phyloP scores from a whole-genome alignment of 2,113 vertebrate species.

The Periophthalmus modestus region DNA sequence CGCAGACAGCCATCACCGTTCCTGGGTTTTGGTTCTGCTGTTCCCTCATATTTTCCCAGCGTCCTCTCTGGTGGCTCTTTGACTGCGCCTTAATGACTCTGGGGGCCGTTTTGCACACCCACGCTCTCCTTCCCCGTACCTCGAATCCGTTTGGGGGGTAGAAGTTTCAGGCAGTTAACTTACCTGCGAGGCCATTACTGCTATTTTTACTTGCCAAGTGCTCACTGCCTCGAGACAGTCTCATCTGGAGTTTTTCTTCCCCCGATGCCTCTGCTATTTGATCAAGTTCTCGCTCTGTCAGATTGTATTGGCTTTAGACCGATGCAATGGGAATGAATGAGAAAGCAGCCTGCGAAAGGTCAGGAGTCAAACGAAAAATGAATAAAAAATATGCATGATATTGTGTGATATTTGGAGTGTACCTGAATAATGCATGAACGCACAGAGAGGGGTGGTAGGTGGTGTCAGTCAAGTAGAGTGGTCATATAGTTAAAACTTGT shows the following conservation, averaged over 20 bases:
- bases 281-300: constrained; percentile 68
- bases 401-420: constrained; percentile 60
- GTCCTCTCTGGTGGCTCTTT: constrained; percentile 43
- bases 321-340: constrained; percentile 63
- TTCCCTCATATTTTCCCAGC: constrained; percentile 37
- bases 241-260: constrained; percentile 50
- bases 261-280: constrained; percentile 60
- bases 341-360: constrained; percentile 68
- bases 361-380: constrained; percentile 70
- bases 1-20: constrained; percentile 19
- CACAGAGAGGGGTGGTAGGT: constrained; percentile 8
- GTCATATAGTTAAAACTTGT: constrained; percentile 13
- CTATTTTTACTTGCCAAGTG: constrained; percentile 67
- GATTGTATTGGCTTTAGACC: constrained; percentile 68
- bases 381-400: constrained; percentile 66
- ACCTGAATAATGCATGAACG: constrained; percentile 59
- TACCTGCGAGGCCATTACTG: constrained; percentile 61
- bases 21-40: constrained; percentile 32
- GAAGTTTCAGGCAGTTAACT: constrained; percentile 61
- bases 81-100: constrained; percentile 63
- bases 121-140: constrained; percentile 56
- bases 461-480: constrained; percentile 45
- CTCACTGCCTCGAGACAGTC: constrained; percentile 57
- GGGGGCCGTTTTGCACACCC: constrained; percentile 62
- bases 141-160: constrained; percentile 62